Evolutionary conservation across 2,888 invertebrate species (phyloP), one percentile per base, ranked within the genome.

Genomic region (Hirtodrosophila duncani): DNA sequence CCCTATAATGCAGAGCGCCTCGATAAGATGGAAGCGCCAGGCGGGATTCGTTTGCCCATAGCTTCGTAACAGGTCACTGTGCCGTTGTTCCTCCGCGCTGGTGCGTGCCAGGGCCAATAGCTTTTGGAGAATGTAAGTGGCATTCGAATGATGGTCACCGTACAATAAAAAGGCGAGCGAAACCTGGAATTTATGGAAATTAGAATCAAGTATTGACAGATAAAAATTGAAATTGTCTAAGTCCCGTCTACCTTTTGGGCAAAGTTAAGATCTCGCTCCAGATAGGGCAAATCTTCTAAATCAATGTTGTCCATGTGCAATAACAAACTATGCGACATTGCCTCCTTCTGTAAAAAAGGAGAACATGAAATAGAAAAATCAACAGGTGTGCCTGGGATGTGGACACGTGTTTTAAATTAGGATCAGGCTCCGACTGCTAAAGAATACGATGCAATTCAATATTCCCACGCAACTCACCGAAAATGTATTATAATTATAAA

Each of bases 1-100:
- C 36, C 70, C 69, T 8, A 90, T 88, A 11, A 90, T 87, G 45
- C 88, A 85, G 11, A 90, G 62, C 0, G 89, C 88, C 83, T 91
- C 90, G 0, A 90, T 48, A 1, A 90, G 57, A 59, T 85, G 83
- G 0, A 79, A 63, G 14, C 85, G 82, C 90, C 90, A 90, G 10
- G 83, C 65, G 0, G 74, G 44, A 37, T 83, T 77, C 0, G 48
- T 53, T 10, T 79, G 63, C 0, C 84, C 72, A 60, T 84, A 87
- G 33, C 80, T 72, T 0, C 60, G 63, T 17, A 87, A 51, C 1
- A 77, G 30, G 39, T 77, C 63, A 18, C 63, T 67, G 3, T 66
- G 33, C 18, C 31, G 37, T 29, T 48, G 55, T 1, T 58, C 39
- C 6, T 49, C 5, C 0, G 9, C 10, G 0, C 51, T 48, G 4